Percentiles rank a stretch among this genome's conserved stretches.
Conservation (phyloP, 2,888 invertebrate species). For the Agriopis leucophaearia region DNA sequence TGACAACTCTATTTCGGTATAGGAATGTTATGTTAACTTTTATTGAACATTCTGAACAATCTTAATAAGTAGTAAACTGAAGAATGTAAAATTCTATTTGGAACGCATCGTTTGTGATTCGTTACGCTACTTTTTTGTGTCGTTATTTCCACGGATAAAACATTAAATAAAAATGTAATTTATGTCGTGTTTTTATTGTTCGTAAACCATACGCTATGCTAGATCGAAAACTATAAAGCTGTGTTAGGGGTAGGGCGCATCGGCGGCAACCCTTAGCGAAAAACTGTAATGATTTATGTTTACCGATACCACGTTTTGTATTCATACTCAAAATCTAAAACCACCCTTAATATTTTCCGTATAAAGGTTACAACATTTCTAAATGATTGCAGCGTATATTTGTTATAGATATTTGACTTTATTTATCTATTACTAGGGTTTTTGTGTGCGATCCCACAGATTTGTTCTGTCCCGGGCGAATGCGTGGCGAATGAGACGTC, state of each 20-base stretch:
- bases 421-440: slow-evolving; percentile 73
- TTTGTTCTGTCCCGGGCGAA: slow-evolving; percentile 57
- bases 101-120: slow-evolving; percentile 30
- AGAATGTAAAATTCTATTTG: slow-evolving; percentile 33
- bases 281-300: slow-evolving; percentile 58
- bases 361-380: slow-evolving; percentile 11
- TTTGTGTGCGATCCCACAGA: slow-evolving; percentile 66
- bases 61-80: slow-evolving; percentile 32
- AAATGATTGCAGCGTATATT: slow-evolving; percentile 25
- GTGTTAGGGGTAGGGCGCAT: slow-evolving; percentile 52
- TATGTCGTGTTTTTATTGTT: slow-evolving; percentile 51
- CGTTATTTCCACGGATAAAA: slow-evolving; percentile 30
- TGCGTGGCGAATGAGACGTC: slow-evolving; percentile 78
- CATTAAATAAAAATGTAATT: slow-evolving; percentile 44
- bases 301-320: slow-evolving; percentile 23
- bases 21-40: slow-evolving; percentile 32
- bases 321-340: not conserved
- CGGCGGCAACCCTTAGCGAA: slow-evolving; percentile 52
- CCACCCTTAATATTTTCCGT: slow-evolving; percentile 8
- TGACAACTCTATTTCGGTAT: slow-evolving; percentile 38
- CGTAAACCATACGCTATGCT: slow-evolving; percentile 47
- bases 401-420: slow-evolving; percentile 67
- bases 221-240: slow-evolving; percentile 54
- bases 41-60: slow-evolving; percentile 32
- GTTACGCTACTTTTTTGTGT: slow-evolving; percentile 35